These are phyloP conservation scores for Dinocampus coccinellae DNA, from an alignment of 2,888 invertebrate genomes.

Conservation along the genomic window DNA sequence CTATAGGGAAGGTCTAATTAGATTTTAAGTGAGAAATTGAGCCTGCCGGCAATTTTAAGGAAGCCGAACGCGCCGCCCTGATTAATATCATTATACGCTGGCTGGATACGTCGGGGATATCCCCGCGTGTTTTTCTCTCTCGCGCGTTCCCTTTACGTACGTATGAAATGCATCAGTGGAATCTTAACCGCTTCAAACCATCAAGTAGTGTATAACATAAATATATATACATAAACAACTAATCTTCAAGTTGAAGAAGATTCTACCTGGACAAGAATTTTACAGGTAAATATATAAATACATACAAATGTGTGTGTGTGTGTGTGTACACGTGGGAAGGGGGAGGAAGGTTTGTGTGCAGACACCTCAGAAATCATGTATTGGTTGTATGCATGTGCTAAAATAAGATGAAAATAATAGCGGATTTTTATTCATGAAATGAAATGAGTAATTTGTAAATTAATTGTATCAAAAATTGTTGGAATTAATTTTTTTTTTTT, in stretches of 20 bases:
- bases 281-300: not conserved
- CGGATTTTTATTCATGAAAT: not conserved
- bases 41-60: slow-evolving; percentile 69
- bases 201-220: not conserved
- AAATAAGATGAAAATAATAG: not conserved
- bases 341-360: not conserved
- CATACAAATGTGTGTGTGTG: no score
- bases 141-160: slow-evolving; percentile 31
- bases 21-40: slow-evolving; percentile 69
- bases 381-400: not conserved
- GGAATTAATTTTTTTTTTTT: no score
- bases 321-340: no score
- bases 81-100: slow-evolving; percentile 68
- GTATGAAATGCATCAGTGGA: slow-evolving; percentile 7
- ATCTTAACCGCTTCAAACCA: not conserved
- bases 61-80: slow-evolving; percentile 67
- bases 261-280: slow-evolving; percentile 20
- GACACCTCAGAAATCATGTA: not conserved
- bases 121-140: slow-evolving; percentile 20
- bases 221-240: slow-evolving; percentile 3
- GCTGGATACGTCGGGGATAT: slow-evolving; percentile 39
- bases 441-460: not conserved
- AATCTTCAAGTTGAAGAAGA: slow-evolving; percentile 2
- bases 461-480: not conserved
- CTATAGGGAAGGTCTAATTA: slow-evolving; percentile 65